Percentiles rank a stretch among this genome's conserved stretches.
Conservation (phyloP, 2,888 invertebrate species). For the Cylloceria caligata region DNA sequence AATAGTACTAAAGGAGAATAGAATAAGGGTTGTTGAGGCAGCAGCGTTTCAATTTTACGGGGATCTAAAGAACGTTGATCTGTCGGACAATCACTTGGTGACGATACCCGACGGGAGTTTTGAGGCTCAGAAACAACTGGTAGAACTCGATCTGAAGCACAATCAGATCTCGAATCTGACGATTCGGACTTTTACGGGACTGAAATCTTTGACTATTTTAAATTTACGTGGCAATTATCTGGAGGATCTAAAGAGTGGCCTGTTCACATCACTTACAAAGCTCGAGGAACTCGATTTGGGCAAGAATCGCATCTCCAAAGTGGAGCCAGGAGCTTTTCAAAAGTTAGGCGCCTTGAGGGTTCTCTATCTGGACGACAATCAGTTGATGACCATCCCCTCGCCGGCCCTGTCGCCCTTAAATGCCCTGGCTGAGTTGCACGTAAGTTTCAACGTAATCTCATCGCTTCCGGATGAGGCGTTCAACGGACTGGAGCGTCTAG, state of each 20-base stretch:
- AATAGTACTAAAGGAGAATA: slow-evolving; percentile 93
- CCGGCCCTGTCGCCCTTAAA: slow-evolving; percentile 90
- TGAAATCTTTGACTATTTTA: slow-evolving; percentile 91
- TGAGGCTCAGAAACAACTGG: slow-evolving; percentile 91
- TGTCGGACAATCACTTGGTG: slow-evolving; percentile 93
- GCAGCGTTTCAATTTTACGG: slow-evolving; percentile 95
- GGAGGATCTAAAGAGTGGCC: slow-evolving; percentile 90
- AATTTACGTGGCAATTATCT: slow-evolving; percentile 93
- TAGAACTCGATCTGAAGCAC: slow-evolving; percentile 93
- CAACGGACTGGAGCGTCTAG: slow-evolving; percentile 90
- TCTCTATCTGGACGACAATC: slow-evolving; percentile 94
- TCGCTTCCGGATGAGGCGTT: slow-evolving; percentile 92
- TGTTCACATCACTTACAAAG: slow-evolving; percentile 91
- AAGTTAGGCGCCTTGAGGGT: slow-evolving; percentile 91
- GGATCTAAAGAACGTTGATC: slow-evolving; percentile 93
- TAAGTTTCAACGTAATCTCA: slow-evolving; percentile 93
- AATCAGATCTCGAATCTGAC: slow-evolving; percentile 93
- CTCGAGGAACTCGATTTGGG: slow-evolving; percentile 94
- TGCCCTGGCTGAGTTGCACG: slow-evolving; percentile 93
- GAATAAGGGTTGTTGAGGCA: slow-evolving; percentile 93
- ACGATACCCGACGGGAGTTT: slow-evolving; percentile 93
- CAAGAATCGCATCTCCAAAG: slow-evolving; percentile 92
- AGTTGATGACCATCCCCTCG: slow-evolving; percentile 91
- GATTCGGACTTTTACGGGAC: slow-evolving; percentile 92
- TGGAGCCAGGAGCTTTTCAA: slow-evolving; percentile 91